A percentile compares a stretch with the other conserved stretches of the same genome.
These are phyloP conservation scores for Phylloscopus whistleri DNA, from an alignment of 2,113 vertebrate species.

Conservation along the genomic window DNA sequence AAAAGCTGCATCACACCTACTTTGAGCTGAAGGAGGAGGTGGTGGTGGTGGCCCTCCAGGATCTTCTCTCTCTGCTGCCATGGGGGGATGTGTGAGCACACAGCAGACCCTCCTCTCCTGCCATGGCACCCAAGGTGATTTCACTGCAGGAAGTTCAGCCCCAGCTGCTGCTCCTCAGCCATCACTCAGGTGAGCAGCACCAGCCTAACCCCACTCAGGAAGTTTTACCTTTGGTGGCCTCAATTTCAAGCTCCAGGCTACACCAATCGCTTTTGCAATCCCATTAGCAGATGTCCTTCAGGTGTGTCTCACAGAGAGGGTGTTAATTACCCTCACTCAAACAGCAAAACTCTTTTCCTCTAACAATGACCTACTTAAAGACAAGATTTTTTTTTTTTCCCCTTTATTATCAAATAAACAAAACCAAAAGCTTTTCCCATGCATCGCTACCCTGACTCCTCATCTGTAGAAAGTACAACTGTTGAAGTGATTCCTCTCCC, in stretches of 20 bases:
- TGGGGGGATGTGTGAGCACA: rapidly evolving
- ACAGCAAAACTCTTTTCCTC: not conserved
- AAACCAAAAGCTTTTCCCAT: not conserved
- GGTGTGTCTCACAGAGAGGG: not conserved
- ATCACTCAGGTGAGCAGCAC: not conserved
- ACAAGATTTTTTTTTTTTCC: not conserved
- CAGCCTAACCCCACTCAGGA: too few species aligned
- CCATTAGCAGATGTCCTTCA: not conserved
- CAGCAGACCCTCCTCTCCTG: not conserved
- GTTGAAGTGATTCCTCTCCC: not conserved
- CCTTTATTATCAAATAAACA: not conserved
- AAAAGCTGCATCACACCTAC: rapidly evolving
- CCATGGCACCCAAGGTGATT: rapidly evolving
- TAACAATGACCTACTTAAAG: not conserved
- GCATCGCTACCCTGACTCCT: not conserved
- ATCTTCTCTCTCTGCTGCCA: rapidly evolving
- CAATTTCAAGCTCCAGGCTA: rapidly evolving
- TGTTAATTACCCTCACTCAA: not conserved
- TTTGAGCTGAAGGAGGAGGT: not conserved
- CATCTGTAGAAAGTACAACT: not conserved
- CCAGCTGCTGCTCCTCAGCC: not conserved
- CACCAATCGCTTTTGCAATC: rapidly evolving
- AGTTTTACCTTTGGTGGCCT: too few species aligned
- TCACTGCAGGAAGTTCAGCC: too few species aligned
- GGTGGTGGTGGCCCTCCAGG: rapidly evolving